phyloP scores from a whole-genome alignment of 2,888 invertebrate species.

The Yponomeuta cagnagella region DNA sequence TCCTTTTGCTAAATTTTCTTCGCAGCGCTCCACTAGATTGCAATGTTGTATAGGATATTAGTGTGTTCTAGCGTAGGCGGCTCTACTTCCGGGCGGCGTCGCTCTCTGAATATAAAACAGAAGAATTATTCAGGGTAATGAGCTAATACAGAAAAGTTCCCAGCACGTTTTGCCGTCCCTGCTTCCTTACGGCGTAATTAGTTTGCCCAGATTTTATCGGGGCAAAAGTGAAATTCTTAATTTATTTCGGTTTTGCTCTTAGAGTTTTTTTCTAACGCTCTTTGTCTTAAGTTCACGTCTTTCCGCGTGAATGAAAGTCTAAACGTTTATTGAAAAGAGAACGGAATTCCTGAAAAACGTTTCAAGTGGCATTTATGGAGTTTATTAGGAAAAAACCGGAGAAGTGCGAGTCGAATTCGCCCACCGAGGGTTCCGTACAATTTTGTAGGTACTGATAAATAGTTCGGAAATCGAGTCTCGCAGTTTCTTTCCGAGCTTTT shows the following conservation, averaged over 20 bases:
- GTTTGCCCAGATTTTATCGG: conserved; percentile 34
- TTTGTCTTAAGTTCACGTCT: not conserved
- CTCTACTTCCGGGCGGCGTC: not conserved
- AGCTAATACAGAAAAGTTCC: conserved; percentile 34
- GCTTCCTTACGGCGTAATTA: conserved; percentile 27
- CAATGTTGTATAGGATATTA: not conserved
- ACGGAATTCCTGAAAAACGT: not conserved
- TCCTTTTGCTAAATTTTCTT: not conserved
- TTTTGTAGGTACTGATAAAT: too few relatives aligned
- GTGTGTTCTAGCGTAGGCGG: not conserved
- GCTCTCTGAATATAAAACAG: conserved; percentile 40
- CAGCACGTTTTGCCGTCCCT: conserved; percentile 22
- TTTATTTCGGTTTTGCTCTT: not conserved
- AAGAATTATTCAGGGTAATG: conserved; percentile 33
- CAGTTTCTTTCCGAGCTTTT: too few relatives aligned
- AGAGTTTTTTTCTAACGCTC: not conserved
- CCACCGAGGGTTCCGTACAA: too few relatives aligned
- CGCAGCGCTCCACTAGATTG: not conserved
- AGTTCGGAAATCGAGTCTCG: too few relatives aligned
- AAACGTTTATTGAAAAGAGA: not conserved
- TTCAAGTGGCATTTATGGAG: not conserved
- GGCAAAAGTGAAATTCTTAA: conserved; percentile 39
- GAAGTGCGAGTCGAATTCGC: too few relatives aligned
- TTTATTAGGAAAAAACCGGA: too few relatives aligned
- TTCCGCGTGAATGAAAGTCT: not conserved